These are phyloP conservation scores for Sphaerodactylus townsendi DNA, from an alignment of 2,113 vertebrate species.

Conservation along the genomic window DNA sequence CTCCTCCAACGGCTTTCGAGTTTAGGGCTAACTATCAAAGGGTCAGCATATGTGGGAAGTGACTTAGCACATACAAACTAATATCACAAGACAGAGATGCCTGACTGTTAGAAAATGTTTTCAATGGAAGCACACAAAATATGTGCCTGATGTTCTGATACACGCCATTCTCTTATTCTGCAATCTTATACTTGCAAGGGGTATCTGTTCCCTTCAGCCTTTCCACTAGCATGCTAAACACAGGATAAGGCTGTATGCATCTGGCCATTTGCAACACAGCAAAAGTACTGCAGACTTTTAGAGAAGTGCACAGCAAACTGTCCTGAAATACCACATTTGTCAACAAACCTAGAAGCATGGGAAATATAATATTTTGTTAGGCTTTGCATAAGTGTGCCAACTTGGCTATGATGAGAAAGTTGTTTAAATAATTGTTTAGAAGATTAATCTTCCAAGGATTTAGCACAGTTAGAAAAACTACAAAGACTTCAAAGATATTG, in stretches of 20 bases:
- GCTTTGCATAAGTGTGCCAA: background rate
- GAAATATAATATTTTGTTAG: background rate
- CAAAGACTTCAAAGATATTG: background rate
- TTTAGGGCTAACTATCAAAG: background rate
- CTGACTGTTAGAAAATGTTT: background rate
- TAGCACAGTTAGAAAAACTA: background rate
- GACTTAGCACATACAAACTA: background rate
- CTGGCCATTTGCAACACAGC: background rate
- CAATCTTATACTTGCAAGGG: background rate
- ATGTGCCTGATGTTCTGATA: background rate
- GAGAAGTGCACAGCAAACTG: background rate
- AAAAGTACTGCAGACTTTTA: background rate
- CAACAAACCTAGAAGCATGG: background rate
- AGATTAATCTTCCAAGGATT: background rate
- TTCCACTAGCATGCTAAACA: background rate
- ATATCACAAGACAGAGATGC: background rate
- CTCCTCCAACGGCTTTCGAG: background rate
- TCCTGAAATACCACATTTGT: background rate
- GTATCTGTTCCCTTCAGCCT: background rate
- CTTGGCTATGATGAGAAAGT: background rate
- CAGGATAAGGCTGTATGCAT: background rate
- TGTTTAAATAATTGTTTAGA: background rate
- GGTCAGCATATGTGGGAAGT: no score
- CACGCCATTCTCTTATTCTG: no score
- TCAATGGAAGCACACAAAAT: background rate